Base-by-base conservation (phyloP, 2,113 vertebrate genomes). In the Uria lomvia region DNA sequence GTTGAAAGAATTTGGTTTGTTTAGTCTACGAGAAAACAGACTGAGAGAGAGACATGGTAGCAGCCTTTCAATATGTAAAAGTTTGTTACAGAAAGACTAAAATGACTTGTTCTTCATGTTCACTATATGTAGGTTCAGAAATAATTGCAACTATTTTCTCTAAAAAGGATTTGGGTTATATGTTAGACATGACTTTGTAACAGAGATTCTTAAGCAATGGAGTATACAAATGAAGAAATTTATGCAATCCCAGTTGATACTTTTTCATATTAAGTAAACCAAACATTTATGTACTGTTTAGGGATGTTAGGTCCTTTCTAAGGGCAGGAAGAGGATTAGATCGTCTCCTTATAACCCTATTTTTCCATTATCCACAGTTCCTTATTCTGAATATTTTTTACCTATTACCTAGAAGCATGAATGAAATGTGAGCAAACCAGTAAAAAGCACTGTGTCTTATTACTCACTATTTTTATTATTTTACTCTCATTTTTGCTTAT, bases 1-100 rank as follows among this genome's bases (percentile, higher is more conserved):
- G 71, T 94, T 92, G 70, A 93, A 96, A 96, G 93, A 96, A 93
- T 96, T 94, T 79, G 56, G 40, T 93, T 95, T 96, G 94, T 96
- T 97, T 97, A 96, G 93, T 95, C 96, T 96, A 72, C 66, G 22
- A 85, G 62, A 93, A 95, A 95, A 91, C 52, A 89, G 90, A 59
- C 72, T 87, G 65, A 59, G 45, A 90, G 62, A 88, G 43, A 85
- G 47, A 76, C 49, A 65, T 68, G 32, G 81, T 86, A 95, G 87
- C 24, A 94, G 62, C 10, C 12, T 76, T 87, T 82, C 53, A 47
- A 43, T 58, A 38, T n/a, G 13, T 53, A 72, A 56, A 86, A 93
- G 17, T 76, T 94, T 71, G 24, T 47, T 70, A 72, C 8, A 29
- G 56, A 87, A 87, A n/a, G 6, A 32, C 18, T 45, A 72, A 83